These are phyloP conservation scores for Siniperca scherzeri DNA, from an alignment of 2,797 vertebrate species.

Conservation along the genomic window DNA sequence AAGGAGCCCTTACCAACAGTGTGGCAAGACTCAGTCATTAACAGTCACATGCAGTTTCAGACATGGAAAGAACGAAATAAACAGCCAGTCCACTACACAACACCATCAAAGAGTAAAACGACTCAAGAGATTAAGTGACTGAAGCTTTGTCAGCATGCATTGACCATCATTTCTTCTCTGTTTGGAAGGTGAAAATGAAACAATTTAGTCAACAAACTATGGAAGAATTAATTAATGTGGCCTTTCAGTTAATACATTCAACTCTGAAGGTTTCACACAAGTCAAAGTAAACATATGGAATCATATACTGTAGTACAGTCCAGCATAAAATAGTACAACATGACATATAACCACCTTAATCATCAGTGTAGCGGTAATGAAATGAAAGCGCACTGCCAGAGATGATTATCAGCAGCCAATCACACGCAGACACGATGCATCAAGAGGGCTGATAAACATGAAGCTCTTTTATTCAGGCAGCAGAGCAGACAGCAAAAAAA, in stretches of 20 bases:
- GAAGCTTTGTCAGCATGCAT: conserved; percentile 65
- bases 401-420: conserved; percentile 72
- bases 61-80: conserved; percentile 34
- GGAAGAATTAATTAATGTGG: conserved; percentile 22
- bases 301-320: conserved; percentile 18
- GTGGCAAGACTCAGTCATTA: conserved; percentile 43
- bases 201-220: conserved; percentile 16
- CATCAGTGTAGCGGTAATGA: conserved; percentile 52
- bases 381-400: conserved; percentile 62
- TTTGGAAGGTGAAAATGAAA: conserved; percentile 32
- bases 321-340: conserved; percentile 29
- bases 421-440: conserved; percentile 59
- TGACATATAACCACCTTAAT: conserved; percentile 49
- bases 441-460: conserved; percentile 49
- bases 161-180: conserved; percentile 31
- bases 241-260: conserved; percentile 26
- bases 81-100: conserved; percentile 40
- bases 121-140: conserved; percentile 46
- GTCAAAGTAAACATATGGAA: conserved; percentile 19
- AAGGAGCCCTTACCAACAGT: conserved; percentile 12
- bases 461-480: conserved; percentile 48
- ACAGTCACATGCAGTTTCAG: conserved; percentile 67
- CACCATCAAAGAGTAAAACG: conserved; percentile 33
- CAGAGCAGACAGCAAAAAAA: conserved; percentile 37
- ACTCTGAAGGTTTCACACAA: conserved; percentile 26